Percentiles rank a stretch among this genome's conserved stretches.
Conservation (phyloP, 2,113 vertebrate species). For the Pitta sordida region DNA sequence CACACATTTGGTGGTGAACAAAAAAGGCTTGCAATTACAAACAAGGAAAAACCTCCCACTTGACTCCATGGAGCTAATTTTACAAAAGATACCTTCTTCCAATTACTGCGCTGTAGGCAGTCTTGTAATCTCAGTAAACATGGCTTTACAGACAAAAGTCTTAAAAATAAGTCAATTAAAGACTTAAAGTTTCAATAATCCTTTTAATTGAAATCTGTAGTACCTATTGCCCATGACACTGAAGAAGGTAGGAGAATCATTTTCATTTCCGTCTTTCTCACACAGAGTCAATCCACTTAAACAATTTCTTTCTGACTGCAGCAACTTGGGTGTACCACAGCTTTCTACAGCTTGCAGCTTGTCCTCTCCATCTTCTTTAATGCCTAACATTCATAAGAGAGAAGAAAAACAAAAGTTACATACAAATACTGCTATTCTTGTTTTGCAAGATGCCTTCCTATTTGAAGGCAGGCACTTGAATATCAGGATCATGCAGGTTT, state of each 20-base stretch:
- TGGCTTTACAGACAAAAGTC: background rate
- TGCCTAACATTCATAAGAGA: slow-evolving; percentile 25
- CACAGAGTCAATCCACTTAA: background rate
- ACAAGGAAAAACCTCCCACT: background rate
- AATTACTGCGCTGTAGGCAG: background rate
- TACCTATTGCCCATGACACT: slow-evolving; percentile 97
- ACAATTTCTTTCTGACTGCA: background rate
- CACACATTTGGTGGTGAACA: background rate
- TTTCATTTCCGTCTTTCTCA: slow-evolving; percentile 59
- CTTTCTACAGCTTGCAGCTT: slow-evolving; percentile 26
- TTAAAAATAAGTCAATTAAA: background rate
- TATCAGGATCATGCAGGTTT: background rate
- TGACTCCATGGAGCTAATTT: background rate
- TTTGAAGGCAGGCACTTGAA: background rate
- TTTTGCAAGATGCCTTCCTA: background rate
- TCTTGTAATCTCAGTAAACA: background rate
- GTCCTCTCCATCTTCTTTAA: slow-evolving; percentile 20
- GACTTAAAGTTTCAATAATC: background rate
- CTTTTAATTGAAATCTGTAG: background rate
- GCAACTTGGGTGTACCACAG: slow-evolving; percentile 15
- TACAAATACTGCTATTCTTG: background rate
- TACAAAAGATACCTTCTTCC: background rate
- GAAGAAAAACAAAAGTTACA: background rate
- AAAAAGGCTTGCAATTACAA: background rate
- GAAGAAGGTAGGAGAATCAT: slow-evolving; percentile 86